Evolutionary conservation across 1,140 invertebrate genomes (phyloP).

Genomic region (Ceratina australensis): DNA sequence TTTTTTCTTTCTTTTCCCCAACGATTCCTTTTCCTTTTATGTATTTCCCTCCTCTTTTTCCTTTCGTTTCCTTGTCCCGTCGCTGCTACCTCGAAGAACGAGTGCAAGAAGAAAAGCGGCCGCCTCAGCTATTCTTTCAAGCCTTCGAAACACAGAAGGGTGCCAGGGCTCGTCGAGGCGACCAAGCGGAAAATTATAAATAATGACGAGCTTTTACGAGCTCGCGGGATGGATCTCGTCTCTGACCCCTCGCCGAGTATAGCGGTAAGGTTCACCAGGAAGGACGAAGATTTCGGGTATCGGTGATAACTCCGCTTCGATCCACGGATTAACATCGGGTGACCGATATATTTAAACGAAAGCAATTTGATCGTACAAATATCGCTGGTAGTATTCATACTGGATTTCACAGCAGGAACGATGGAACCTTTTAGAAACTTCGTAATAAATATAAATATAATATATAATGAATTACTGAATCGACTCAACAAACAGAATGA

Average conservation of each 20-base stretch:
- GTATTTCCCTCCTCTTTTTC: slow-evolving; percentile 7
- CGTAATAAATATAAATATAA: too few species aligned
- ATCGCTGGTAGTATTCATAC: background rate
- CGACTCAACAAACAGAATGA: too few species aligned
- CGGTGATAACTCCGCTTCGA: background rate
- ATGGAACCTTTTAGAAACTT: too few species aligned
- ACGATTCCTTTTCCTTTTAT: slow-evolving; percentile 22
- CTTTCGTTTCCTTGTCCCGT: slow-evolving; percentile 37
- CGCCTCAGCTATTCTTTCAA: slow-evolving; percentile 66
- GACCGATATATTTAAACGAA: slow-evolving; percentile 47
- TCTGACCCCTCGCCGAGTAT: slow-evolving; percentile 6
- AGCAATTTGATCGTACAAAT: slow-evolving; percentile 4
- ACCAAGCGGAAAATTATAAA: slow-evolving; percentile 77
- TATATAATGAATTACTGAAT: too few species aligned
- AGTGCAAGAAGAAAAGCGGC: slow-evolving; percentile 52
- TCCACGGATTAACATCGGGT: background rate
- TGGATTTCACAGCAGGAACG: too few species aligned
- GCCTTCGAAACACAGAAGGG: slow-evolving; percentile 62
- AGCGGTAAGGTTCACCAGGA: background rate
- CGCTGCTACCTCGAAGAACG: slow-evolving; percentile 41
- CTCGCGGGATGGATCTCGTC: background rate
- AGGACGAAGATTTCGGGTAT: slow-evolving; percentile 13
- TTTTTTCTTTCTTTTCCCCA: background rate
- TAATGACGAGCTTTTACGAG: slow-evolving; percentile 71
- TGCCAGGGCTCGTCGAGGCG: slow-evolving; percentile 28